These are phyloP conservation scores for Ptyas mucosa DNA, from an alignment of 2,113 vertebrate species.

Conservation along the genomic window DNA sequence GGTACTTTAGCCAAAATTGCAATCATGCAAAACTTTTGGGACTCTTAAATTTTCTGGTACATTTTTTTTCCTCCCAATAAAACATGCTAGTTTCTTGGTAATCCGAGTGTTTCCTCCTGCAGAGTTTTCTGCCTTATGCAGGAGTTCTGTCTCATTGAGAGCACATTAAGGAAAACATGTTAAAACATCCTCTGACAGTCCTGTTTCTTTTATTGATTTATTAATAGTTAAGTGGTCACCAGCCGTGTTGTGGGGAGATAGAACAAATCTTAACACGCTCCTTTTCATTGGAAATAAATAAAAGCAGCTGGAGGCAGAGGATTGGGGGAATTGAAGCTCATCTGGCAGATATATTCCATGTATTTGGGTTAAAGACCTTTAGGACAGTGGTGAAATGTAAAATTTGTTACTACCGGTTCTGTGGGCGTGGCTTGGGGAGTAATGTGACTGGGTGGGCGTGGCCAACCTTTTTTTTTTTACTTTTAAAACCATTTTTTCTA, in stretches of 20 bases:
- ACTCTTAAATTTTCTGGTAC: neutral
- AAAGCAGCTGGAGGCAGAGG: neutral
- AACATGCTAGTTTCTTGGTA: neutral
- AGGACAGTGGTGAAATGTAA: too few species aligned
- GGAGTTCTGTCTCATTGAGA: neutral
- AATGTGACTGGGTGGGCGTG: too few species aligned
- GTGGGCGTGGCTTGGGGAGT: too few species aligned
- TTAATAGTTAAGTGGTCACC: neutral
- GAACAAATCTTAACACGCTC: neutral
- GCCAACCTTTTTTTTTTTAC: too few species aligned
- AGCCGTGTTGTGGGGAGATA: neutral
- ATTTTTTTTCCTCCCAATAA: neutral
- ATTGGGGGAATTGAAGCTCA: neutral
- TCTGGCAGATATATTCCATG: neutral
- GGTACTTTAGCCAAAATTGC: neutral
- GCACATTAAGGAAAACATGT: neutral
- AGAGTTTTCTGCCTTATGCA: neutral
- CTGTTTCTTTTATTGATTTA: neutral
- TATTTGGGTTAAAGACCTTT: neutral
- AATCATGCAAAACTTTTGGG: neutral
- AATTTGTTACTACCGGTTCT: too few species aligned
- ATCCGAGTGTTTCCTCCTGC: neutral
- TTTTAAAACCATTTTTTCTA: too few species aligned
- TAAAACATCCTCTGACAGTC: neutral
- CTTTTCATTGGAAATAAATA: neutral